A percentile compares a stretch with the other conserved stretches of the same genome.
Conservation (phyloP, 2,113 vertebrate genomes). For the Prinia subflava region DNA sequence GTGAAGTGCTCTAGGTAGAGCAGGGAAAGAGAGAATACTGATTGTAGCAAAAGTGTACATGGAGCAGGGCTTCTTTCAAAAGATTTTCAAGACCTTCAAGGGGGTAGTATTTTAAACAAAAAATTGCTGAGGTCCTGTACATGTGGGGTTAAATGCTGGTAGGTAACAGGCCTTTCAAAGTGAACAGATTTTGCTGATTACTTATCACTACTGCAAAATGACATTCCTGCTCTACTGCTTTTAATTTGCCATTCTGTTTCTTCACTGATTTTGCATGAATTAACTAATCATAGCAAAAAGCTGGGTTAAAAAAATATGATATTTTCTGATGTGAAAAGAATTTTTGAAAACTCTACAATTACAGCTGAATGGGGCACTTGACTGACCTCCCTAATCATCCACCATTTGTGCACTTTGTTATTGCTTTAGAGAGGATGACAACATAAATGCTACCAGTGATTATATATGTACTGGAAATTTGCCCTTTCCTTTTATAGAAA, state of each 20-base stretch:
- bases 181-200: background rate
- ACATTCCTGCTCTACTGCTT: background rate
- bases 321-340: constrained; percentile 53
- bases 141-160: background rate
- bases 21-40: background rate
- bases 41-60: background rate
- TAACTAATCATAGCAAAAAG: constrained; percentile 50
- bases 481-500: constrained; percentile 60
- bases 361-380: constrained; percentile 49
- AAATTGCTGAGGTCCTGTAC: background rate
- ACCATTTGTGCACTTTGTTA: constrained; percentile 62
- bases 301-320: constrained; percentile 46
- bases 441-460: constrained; percentile 56
- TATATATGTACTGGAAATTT: constrained; percentile 53
- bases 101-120: background rate
- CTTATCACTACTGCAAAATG: background rate
- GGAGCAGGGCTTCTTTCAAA: background rate
- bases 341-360: constrained; percentile 58
- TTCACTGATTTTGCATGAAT: constrained; percentile 50
- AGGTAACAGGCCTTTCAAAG: background rate
- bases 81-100: background rate
- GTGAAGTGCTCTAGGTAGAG: background rate
- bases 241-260: constrained; percentile 33
- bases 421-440: constrained; percentile 55
- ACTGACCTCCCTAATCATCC: constrained; percentile 61